phyloP scores from a whole-genome alignment of 2,888 invertebrate genomes.

The Stictocephala bisonia region DNA sequence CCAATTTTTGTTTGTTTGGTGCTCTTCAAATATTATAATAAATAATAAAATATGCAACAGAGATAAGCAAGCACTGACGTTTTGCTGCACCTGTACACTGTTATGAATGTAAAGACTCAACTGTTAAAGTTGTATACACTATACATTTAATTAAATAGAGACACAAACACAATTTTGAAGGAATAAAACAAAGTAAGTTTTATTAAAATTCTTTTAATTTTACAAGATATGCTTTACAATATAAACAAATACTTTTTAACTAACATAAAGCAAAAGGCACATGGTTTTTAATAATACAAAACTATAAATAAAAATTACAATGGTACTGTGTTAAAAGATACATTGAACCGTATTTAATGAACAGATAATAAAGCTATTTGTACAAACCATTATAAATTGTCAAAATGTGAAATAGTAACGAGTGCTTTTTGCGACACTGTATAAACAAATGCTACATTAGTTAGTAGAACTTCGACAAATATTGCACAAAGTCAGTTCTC shows the following conservation, averaged over 20 bases:
- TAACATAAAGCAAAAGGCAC: conserved; percentile 44
- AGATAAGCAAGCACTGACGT: too few species aligned
- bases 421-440: conserved; percentile 30
- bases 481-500: conserved; percentile 37
- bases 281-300: conserved; percentile 14
- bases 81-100: too few species aligned
- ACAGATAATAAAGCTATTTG: conserved; percentile 16
- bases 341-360: neutral
- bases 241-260: conserved; percentile 35
- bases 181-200: conserved; percentile 26
- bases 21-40: too few species aligned
- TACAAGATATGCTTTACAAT: conserved; percentile 38
- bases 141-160: too few species aligned
- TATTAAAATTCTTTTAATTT: conserved; percentile 41
- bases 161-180: too few species aligned
- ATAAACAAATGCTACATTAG: neutral
- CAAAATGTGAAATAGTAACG: conserved; percentile 31
- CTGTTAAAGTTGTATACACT: too few species aligned
- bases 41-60: too few species aligned
- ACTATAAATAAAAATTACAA: conserved; percentile 9
- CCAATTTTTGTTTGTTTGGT: too few species aligned
- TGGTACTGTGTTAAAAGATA: conserved; percentile 26
- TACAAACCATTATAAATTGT: conserved; percentile 27
- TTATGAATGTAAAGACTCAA: too few species aligned
- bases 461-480: neutral